Base-by-base conservation (phyloP, 2,888 invertebrate genomes). In the Andricus quercusramuli region DNA sequence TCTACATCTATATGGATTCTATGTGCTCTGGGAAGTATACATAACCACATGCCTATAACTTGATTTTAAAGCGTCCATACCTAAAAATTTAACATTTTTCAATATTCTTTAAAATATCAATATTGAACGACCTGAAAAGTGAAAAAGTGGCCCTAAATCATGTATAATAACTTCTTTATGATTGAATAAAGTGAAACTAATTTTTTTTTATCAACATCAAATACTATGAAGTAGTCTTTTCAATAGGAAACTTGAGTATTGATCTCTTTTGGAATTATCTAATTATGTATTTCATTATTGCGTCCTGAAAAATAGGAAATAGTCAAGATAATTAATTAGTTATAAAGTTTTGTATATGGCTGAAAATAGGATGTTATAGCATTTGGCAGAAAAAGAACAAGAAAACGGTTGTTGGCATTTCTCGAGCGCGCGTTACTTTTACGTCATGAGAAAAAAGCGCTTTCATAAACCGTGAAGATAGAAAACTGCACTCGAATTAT, bases 361-460 rank as follows among this genome's bases (percentile, higher is more conserved):
- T 51, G 51, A 56, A 56, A 56, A 56, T 22, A 11, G 9, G 3
- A 59, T 22, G 9, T 59, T 22, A 22, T 22, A 59, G 13, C 22
- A 59, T 59, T 22, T 22, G 22, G 9, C 22, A 47, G 5, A 70
- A 51, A 70, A 29, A 11, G 29, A 70, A 70, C 47, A 51, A 70
- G 25, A 51, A 51, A 20, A 70, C 20, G 47, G 20, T 51, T 70
- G 70, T 70, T 22, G 56, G 74, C 56, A 74, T 74, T 64, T 64
- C 64, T 64, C 25, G 17, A 64, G 29, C 29, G 29, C 8, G 8
- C 17, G 64, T 25, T 64, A 64, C 17, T 29, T 74, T 74, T 56
- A 56, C 74, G 74, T n/a, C 74, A 56, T 74, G 74, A 59, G 74
- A 74, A 74, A 74, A 32, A 74, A 74, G 56, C 56, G 74, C 74